Evolutionary conservation across 2,113 vertebrate species (phyloP).

Genomic region (Sisor rabdophorus): DNA sequence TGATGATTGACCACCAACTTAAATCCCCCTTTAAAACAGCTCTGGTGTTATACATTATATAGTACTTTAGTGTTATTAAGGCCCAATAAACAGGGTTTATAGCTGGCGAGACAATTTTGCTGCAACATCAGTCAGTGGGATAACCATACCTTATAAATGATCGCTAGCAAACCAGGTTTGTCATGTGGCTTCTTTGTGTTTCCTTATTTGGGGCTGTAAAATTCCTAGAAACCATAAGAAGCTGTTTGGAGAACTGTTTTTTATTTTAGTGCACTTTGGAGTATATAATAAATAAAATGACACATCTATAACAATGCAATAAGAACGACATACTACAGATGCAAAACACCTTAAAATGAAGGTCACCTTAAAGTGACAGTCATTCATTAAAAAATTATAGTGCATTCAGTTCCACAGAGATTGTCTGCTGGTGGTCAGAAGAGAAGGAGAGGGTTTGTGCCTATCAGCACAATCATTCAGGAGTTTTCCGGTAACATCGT

Average conservation of each 20-base stretch:
- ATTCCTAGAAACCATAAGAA: background rate
- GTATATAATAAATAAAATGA: constrained; percentile 17
- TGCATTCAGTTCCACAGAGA: constrained; percentile 11
- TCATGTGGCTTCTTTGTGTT: background rate
- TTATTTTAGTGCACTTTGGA: constrained; percentile 14
- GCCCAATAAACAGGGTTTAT: too few relatives aligned
- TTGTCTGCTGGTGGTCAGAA: constrained; percentile 35
- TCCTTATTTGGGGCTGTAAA: background rate
- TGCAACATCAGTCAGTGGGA: constrained; percentile 19
- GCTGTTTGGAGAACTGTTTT: background rate
- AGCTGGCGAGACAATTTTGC: constrained; percentile 18
- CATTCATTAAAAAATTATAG: background rate
- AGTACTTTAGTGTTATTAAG: too few relatives aligned
- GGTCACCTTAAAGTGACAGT: background rate
- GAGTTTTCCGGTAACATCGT: constrained; percentile 43
- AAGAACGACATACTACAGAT: background rate
- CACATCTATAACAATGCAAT: background rate
- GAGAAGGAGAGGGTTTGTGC: constrained; percentile 3
- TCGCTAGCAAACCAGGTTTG: background rate
- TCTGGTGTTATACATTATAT: too few relatives aligned
- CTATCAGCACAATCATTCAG: constrained; percentile 42
- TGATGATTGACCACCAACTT: too few relatives aligned
- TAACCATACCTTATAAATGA: constrained; percentile 12
- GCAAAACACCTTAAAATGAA: background rate
- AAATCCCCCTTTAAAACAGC: too few relatives aligned